Evolutionary conservation across 2,797 vertebrate species (phyloP), one percentile per base, ranked within the genome.

Genomic region (Myoxocephalus aenaeus): DNA sequence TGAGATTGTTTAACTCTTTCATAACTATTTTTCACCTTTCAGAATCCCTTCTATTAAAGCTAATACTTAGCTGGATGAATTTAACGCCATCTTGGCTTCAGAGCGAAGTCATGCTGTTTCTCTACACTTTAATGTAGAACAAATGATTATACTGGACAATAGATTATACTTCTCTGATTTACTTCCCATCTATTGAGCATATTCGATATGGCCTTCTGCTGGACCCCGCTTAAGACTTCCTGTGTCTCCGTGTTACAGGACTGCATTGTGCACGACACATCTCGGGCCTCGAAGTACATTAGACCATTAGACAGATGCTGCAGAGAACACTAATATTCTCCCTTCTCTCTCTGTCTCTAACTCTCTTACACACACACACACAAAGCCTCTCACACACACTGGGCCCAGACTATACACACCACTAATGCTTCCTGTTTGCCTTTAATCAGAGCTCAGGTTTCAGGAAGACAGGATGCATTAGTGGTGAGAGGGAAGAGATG

Each of bases 401-500:
- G 54, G 56, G 72, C 34, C 62, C 71, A 59, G 80, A 83, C 79
- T 80, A 65, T 65, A 79, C 75, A 75, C 85, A 69, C 65, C 75
- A 57, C 89, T 93, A 93, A 93, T 92, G 90, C 88, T 92, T 93
- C 92, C 93, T 90, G 93, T 90, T 88, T 89, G 77, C 80, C 85
- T 89, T 90, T 89, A 92, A 92, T 92, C 86, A 87, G 85, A 78
- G 90, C 86, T 90, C 94, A 92, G 94, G 93, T 96, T 94, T 95
- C 95, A 95, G 94, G 93, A 94, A 93, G 89, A 86, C 90, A 93
- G 92, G 91, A 92, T 90, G 78, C 90, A 94, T 93, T 92, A 93
- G 90, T 18, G 76, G 79, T 65, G 77, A 85, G 84, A 82, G 80
- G 80, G 53, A 58, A 76, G 81, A 74, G 74, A 77, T 68, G 79